Evolutionary conservation across 2,888 invertebrate species (phyloP).

Genomic region (Tipula confusa): DNA sequence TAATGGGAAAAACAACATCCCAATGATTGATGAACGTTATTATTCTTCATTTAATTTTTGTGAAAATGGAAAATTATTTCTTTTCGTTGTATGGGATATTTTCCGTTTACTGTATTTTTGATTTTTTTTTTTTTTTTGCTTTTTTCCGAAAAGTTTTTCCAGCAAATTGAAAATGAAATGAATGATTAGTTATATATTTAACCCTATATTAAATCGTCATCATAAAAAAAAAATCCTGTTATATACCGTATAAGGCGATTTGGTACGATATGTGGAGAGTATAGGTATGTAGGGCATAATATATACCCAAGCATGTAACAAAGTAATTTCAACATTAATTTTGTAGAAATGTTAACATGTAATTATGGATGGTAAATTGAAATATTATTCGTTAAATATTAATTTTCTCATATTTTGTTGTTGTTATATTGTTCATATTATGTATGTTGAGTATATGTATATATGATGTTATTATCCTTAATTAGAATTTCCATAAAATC

Average conservation of each 20-base stretch:
- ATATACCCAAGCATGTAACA: background rate
- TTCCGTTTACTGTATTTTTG: background rate
- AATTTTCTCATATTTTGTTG: background rate
- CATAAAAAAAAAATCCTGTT: background rate
- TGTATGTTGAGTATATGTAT: too few relatives aligned
- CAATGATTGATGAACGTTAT: slow-evolving; percentile 1
- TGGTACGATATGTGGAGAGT: background rate
- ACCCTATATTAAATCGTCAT: slow-evolving; percentile 25
- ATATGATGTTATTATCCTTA: background rate
- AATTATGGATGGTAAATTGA: slow-evolving; percentile 6
- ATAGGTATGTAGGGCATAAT: background rate
- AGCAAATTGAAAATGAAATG: slow-evolving; percentile 20
- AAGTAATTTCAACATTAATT: background rate
- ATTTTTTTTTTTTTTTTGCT: background rate
- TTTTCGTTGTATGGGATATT: background rate
- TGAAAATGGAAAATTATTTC: background rate
- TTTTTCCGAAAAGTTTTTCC: slow-evolving; percentile 25
- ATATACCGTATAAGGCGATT: background rate
- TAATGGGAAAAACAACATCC: slow-evolving; percentile 25
- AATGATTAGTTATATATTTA: slow-evolving; percentile 25
- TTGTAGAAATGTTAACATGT: background rate
- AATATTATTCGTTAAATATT: background rate
- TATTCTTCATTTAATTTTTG: background rate
- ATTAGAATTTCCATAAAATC: background rate
- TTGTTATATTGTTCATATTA: background rate